Base-by-base conservation (phyloP, 2,113 vertebrate species). In the Aegithalos caudatus region DNA sequence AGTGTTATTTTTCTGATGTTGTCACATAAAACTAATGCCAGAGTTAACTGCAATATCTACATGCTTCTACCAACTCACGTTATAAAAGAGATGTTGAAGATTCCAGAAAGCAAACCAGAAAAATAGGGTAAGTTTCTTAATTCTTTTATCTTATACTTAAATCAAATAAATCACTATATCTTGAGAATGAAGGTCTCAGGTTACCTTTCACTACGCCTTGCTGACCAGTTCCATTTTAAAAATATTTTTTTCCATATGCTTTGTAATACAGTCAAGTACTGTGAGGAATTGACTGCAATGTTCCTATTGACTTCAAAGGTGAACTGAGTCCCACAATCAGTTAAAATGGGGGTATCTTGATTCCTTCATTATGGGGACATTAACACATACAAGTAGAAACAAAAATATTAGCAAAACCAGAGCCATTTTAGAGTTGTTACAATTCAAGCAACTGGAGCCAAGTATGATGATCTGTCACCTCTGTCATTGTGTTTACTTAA, bases 311-410 rank as follows among this genome's bases (percentile, higher is more conserved):
- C 18, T 90, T 76, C 35, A 40, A 71, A 67, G 54, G 8, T 24
- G 40, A 42, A 42, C 40, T 14, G 14, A 42, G 40, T 42, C 40
- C 40, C 40, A 42, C 13, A 42, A 42, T 42, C 14, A 61, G 57
- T 69, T 86, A 7, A 37, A 72, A 80, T 3, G 5, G 1, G 12
- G 5, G 15, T 50, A 13, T 29, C 14, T 79, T 14, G 17, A 45
- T 58, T 33, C 44, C 53, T 65, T 70, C 24, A 10, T 3, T 33
- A 3, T 1, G 0, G 37, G n/a, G 38, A 40, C 9, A 28, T 23
- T 6, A 54, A 23, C 3, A n/a, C 0, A 0, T 31, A 40, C 19
- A 56, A 58, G 23, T 8, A 57, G 13, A 40, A 48, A 60, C 3
- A 76, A 5, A 77, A 61, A 54, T 18, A 21, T 11, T 24, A 60